A percentile compares a stretch with the other conserved stretches of the same genome.
phyloP scores from a whole-genome alignment of 2,113 vertebrate genomes.

The Tenrec ecaudatus region DNA sequence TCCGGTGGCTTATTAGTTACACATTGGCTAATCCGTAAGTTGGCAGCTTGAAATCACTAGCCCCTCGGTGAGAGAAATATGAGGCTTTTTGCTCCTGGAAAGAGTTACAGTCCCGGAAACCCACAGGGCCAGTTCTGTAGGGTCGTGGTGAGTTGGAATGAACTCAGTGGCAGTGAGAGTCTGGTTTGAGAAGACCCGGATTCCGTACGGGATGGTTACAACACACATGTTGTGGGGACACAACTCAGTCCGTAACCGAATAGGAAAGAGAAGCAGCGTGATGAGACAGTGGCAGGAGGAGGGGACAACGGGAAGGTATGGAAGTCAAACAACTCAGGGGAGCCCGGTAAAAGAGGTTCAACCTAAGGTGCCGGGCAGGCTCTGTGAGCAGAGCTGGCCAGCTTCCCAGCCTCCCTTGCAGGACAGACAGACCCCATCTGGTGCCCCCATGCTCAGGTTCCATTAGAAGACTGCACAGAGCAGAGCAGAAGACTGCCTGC shows the following conservation, averaged over 20 bases:
- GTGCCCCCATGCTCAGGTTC: neutral
- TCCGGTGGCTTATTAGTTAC: too few relatives aligned
- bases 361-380: rapidly evolving
- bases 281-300: neutral
- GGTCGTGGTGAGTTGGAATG: too few relatives aligned
- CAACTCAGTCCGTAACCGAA: neutral
- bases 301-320: neutral
- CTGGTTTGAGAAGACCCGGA: too few relatives aligned
- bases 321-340: neutral
- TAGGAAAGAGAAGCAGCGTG: neutral
- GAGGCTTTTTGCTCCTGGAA: too few relatives aligned
- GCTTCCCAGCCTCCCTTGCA: neutral
- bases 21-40: too few relatives aligned
- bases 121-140: too few relatives aligned
- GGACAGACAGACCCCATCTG: neutral
- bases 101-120: too few relatives aligned
- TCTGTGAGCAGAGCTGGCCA: neutral
- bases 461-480: neutral
- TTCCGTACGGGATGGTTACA: neutral
- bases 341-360: neutral
- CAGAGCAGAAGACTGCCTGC: neutral
- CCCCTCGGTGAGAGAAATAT: too few relatives aligned
- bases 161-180: too few relatives aligned
- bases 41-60: too few relatives aligned
- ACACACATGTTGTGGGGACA: neutral